phyloP scores from a whole-genome alignment of 2,797 vertebrate genomes.

The Tangara arthus region DNA sequence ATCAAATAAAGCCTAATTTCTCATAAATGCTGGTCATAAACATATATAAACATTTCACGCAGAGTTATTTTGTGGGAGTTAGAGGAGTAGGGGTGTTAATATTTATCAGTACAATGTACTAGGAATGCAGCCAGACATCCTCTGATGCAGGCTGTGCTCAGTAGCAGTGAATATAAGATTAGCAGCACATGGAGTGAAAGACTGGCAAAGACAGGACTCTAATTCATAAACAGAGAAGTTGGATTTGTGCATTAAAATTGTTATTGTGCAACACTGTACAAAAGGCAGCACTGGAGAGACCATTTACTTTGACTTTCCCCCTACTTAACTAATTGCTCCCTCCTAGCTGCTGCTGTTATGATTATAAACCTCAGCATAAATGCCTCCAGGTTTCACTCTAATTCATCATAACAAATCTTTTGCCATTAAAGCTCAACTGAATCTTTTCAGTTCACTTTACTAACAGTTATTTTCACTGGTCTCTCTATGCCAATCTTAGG shows the following conservation, averaged over 20 bases:
- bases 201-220: not conserved
- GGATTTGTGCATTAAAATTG: not conserved
- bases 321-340: not conserved
- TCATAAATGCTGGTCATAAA: not conserved
- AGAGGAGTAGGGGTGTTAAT: not conserved
- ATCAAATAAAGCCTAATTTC: not conserved
- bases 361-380: not conserved
- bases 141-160: not conserved
- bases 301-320: not conserved
- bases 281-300: not conserved
- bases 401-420: not conserved
- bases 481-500: not conserved
- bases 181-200: not conserved
- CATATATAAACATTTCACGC: not conserved
- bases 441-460: not conserved
- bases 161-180: not conserved
- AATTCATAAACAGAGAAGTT: not conserved
- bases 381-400: not conserved
- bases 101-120: not conserved
- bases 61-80: not conserved
- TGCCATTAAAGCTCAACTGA: not conserved
- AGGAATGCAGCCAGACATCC: constrained; percentile 1
- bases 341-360: not conserved
- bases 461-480: not conserved
- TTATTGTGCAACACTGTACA: not conserved